Percentiles rank a stretch among this genome's conserved stretches.
These are phyloP conservation scores for Dexiosoma caninum DNA, from an alignment of 2,888 invertebrate genomes.

Conservation along the genomic window DNA sequence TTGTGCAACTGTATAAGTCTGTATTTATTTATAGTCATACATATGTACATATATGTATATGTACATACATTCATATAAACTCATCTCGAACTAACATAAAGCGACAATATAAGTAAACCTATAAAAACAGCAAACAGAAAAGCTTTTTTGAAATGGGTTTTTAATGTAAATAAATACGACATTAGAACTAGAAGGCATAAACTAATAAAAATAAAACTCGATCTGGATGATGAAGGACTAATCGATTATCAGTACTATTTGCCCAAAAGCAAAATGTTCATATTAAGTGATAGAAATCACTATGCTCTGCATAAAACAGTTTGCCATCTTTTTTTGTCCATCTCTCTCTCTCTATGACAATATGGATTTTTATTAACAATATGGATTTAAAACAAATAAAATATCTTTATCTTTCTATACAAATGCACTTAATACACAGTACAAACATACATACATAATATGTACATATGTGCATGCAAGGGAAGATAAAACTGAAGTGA, in stretches of 20 bases:
- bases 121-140: neutral
- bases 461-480: too few species aligned
- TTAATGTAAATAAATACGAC: constrained; percentile 58
- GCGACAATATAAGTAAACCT: too few species aligned
- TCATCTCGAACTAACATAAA: neutral
- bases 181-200: constrained; percentile 43
- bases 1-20: too few species aligned
- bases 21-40: too few species aligned
- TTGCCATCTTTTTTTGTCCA: too few species aligned
- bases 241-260: constrained; percentile 55
- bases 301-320: neutral
- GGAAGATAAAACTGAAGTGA: constrained; percentile 1
- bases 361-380: constrained; percentile 17
- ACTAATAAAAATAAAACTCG: constrained; percentile 9
- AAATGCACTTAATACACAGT: neutral
- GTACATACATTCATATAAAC: neutral
- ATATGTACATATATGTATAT: neutral
- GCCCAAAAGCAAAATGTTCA: too few species aligned
- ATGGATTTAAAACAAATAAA: neutral
- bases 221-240: constrained; percentile 32
- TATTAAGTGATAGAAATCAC: neutral
- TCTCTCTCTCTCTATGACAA: too few species aligned
- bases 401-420: neutral
- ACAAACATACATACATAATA: neutral
- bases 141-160: constrained; percentile 30